Evolutionary conservation across 2,113 vertebrate genomes (phyloP), one percentile per base, ranked within the genome.

Genomic region (Phaethornis superciliosus): DNA sequence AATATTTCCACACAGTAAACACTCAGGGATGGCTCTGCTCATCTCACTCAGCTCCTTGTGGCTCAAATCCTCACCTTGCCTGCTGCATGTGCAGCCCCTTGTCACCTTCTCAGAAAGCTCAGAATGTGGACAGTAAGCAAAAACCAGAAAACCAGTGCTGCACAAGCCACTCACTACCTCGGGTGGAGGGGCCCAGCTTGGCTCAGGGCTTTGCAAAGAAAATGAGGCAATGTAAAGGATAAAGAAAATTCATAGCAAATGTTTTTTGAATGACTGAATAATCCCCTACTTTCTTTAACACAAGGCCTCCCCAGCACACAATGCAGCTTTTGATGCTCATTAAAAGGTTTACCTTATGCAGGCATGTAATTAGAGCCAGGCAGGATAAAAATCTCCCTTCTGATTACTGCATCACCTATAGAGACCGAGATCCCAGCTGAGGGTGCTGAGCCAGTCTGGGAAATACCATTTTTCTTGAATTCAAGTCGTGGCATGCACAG

Each of bases 61-160:
- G 55, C 27, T 10, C 7, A 4, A 9, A 1, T 26, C 74, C 72
- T 63, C 77, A 10, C 72, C 55, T 32, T 2, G 1, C 49, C 83
- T 8, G 20, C 76, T 1, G 59, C 91, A 54, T 15, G 6, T 17
- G 51, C 81, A 8, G 0, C 7, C 69, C 86, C 32, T 2, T 51
- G 2, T 49, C 58, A 1, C 12, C n/a, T 11, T 0, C 74, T 4
- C 58, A 0, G 4, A 6, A 4, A 54, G 54, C 84, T 30, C 33
- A 2, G 11, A 5, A 8, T 32, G 28, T 0, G 8, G 12, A 33
- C 4, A 54, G 11, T 0, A 19, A 18, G 6, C 0, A 3, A 24
- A 67, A 67, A 5, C 2, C 52, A 20, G 4, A 24, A 67, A 67
- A 5, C 2, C 52, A 20, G 37, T 1, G 0, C 33, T 12, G 1